Base-by-base conservation (phyloP, 2,888 invertebrate species). In the Acleris emargana region DNA sequence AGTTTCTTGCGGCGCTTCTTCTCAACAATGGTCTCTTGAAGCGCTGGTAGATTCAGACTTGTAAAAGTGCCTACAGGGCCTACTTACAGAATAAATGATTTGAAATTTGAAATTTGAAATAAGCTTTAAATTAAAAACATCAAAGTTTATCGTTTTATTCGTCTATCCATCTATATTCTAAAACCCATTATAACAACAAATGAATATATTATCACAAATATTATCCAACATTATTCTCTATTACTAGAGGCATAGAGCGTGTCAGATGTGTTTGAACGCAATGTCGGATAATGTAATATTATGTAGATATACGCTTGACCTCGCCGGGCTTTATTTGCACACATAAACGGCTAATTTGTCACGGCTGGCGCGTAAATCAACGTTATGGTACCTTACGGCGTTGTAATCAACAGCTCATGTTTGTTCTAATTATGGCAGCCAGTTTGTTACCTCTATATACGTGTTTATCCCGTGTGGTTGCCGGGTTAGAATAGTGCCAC, bases 351-450 rank as follows among this genome's bases (percentile, higher is more conserved):
- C 50, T 32, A 60, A 64, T 60, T 60, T 64, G 59, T 64, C 64
- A 60, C 55, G 50, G 38, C 53, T 42, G 18, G 17, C 28, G 16
- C 55, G 55, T 64, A 64, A 64, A 64, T 64, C 64, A 64, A 58
- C 18, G 25, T 54, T 64, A 58, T 52, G 49, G 55, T 42, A 53
- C 64, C 64, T 59, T 64, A 64, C 58, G 58, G 58, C 58, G 58
- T 64, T 54, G 59, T 64, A 64, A 64, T 60, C 64, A 64, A 64
- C 64, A 64, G 64, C 55, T 55, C 55, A 54, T 64, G 59, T 64
- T 64, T 60, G 59, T 64, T 60, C 55, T 64, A 50, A 64, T 64
- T 58, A 64, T 53, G 58, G 38, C 9, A 53, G 45, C 54, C 53
- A 58, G 28, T 58, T 58, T 47, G 38, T 38, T 63, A 9, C 28